Evolutionary conservation across 1,140 invertebrate genomes (phyloP), one percentile per base, ranked within the genome.

Genomic region (Scaptomyza graminum): DNA sequence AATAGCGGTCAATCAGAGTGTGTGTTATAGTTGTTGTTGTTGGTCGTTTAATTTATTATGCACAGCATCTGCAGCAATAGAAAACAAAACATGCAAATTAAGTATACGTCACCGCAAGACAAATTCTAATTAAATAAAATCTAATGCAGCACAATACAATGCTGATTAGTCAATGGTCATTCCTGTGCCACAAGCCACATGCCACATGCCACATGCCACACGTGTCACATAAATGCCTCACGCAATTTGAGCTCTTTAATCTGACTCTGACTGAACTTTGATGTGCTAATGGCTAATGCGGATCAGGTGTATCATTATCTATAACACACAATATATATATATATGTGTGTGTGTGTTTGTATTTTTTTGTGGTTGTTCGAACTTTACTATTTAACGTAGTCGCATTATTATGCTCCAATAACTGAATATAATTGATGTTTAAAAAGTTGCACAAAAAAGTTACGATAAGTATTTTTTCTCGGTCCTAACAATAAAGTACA

Each of bases 381-480:
- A 12, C 15, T 66, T 22, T 66, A 66, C 54, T 71, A 71, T 71
- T 60, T 66, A 71, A 59, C 54, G 63, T 60, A 72, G 63, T 62
- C 59, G 68, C 76, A 83, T 84, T 84, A 84, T 76, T 79, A 66
- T 81, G 80, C 80, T 84, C 37, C 80, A 61, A 80, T 83, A 83
- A 63, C 71, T 84, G 69, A 69, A 83, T 79, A 85, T 84, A 83
- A 83, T 83, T 83, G 80, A 76, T 79, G 80, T 83, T 83, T 83
- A 68, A 83, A 83, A 83, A 84, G 52, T 81, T 76, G 34, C 72
- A 51, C 34, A 69, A 84, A 31, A 34, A 84, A 76, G 80, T 83
- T 76, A 84, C 80, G 80, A 85, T 83, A 83, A 83, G 80, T 83
- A 79, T 75, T 71, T 75, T 52, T 64, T 41, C 37, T n/a, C 37